Base-by-base conservation (phyloP, 2,113 vertebrate species). In the Saguinus midas region DNA sequence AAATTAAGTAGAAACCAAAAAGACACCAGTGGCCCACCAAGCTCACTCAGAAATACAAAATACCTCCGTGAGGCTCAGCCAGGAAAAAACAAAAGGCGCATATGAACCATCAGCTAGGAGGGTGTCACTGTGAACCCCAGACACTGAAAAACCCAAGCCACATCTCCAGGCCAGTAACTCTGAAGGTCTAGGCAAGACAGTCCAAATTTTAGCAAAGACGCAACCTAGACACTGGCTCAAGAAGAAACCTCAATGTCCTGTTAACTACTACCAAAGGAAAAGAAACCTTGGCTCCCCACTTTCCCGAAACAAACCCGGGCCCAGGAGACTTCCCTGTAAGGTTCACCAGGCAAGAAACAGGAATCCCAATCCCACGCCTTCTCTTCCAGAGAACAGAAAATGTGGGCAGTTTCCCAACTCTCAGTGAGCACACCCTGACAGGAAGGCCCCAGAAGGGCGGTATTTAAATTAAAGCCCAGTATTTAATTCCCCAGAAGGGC, bases 31-130 rank as follows among this genome's bases (percentile, higher is more conserved):
- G 11, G 40, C 35, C 14, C 14, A 4, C 20, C 12, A 68, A 21
- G 70, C n/a, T 40, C 9, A 9, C 70, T n/a, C 8, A 37, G 18
- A 40, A 72, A 40, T 3, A 35, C 61, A 9, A 12, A 20, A 43
- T 43, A n/a, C 11, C 20, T 48, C 61, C 16, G 7, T 9, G 32
- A 68, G 20, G 23, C 2, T 7, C 1, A 11, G 21, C 23, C 37
- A 1, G 32, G 13, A 10, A 5, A 17, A 32, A 18, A 18, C 16
- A 35, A 7, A 85, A 85, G 61, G 6, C 29, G 0, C 12, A 3
- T 8, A 14, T 0, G 9, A 35, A 35, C 32, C 70, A 23, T 32
- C 2, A 7, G 18, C 10, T 40, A 23, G 23, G 4, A 10, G n/a
- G n/a, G 8, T 2, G 9, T 18, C 68, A 10, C 68, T n/a, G 32